Base-by-base conservation (phyloP, 2,797 vertebrate species). In the Pseudomugil tenellus region DNA sequence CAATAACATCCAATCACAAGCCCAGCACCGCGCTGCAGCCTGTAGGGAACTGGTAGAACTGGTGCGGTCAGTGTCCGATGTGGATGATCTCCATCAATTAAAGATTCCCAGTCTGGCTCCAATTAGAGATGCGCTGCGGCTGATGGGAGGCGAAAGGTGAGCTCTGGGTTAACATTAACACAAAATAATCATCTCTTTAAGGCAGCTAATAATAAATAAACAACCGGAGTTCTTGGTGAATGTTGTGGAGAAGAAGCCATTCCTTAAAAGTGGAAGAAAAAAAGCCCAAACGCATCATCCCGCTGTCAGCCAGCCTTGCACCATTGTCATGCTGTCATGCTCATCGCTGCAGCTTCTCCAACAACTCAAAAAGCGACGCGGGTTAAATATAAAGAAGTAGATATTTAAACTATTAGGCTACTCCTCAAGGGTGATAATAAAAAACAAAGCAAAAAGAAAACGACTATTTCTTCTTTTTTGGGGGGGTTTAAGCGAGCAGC, bases 301-400 rank as follows among this genome's bases (percentile, higher is more conserved):
- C 57, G 86, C 82, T 62, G 85, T 77, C 75, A 75, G n/a, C 29
- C 77, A 85, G 75, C 82, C 51, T 67, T 70, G 83, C 74, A 86
- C 76, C 91, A 88, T 87, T 66, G 86, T 86, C 85, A 67, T 9
- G 71, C 82, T 73, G 83, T 67, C 81, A 46, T 61, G 77, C 68
- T 83, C 76, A 48, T 60, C 79, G 72, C 74, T 85, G 85, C 86
- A 60, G 87, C 74, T 65, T 58, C 58, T 63, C 43, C 73, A 81
- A 70, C 77, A 54, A 73, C 63, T 77, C 76, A 43, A 19, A 73
- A 66, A 25, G 64, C 41, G 41, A 43, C 41, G 17, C 41, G 41
- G 17, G 41, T 9, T 43, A 17, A 43, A 43, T 19, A 43, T 19
- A 51, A 51, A 51, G 12, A 51, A 25, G 13, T 13, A 28, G 16